phyloP scores from a whole-genome alignment of 2,888 invertebrate species.

The Drosophila percnosoma region DNA sequence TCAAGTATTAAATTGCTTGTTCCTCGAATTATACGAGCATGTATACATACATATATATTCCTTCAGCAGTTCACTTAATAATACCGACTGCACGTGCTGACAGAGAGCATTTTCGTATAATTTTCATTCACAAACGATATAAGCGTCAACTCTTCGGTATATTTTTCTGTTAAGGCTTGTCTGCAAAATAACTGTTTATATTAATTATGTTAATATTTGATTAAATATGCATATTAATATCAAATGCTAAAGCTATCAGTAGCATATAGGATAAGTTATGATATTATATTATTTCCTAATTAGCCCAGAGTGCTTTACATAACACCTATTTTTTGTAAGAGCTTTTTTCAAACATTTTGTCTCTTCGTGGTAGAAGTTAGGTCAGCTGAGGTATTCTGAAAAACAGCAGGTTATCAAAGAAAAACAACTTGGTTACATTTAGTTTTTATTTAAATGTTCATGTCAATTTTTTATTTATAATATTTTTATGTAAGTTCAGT shows the following conservation, averaged over 20 bases:
- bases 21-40: slow-evolving; percentile 31
- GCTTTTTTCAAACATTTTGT: neutral
- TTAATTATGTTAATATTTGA: neutral
- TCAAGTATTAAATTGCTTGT: slow-evolving; percentile 43
- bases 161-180: neutral
- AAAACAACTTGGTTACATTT: slow-evolving; percentile 37
- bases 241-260: neutral
- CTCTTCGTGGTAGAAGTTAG: neutral
- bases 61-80: neutral
- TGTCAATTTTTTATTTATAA: slow-evolving; percentile 68
- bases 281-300: slow-evolving; percentile 49
- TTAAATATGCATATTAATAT: neutral
- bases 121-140: slow-evolving; percentile 21
- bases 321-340: slow-evolving; percentile 16
- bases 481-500: slow-evolving; percentile 76
- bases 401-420: slow-evolving; percentile 17
- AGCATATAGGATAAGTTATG: neutral
- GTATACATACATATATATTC: slow-evolving; percentile 2
- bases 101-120: neutral
- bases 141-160: neutral
- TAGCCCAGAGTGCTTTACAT: slow-evolving; percentile 31
- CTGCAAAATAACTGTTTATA: neutral
- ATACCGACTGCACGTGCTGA: neutral
- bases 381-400: neutral
- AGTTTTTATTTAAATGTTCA: slow-evolving; percentile 60